Base-by-base conservation (phyloP, 53 echinoderm and acorn worm species). In the Echinometra lucunter region DNA sequence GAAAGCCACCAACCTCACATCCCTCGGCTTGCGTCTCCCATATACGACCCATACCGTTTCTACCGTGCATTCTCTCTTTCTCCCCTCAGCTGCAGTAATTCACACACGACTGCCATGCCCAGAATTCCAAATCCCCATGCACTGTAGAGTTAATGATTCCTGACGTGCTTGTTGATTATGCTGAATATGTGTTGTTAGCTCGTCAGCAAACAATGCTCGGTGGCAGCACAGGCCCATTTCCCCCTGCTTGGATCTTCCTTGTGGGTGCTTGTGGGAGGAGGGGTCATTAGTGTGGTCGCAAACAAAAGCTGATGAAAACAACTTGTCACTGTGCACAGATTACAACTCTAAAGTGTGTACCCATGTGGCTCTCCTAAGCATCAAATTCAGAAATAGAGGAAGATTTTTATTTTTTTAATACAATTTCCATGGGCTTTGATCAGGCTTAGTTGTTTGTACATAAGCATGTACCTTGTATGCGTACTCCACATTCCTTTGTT, bases 111-210 rank as follows among this genome's bases (percentile, higher is more conserved):
- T 45, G n/a, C 91, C 70, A 67, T 91, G 91, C 91, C 42, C 45
- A 91, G 69, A 44, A 91, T 91, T 47, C 91, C 91, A 66, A 23
- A 91, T 91, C 69, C 91, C 91, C 91, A 66, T 67, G 91, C 91
- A 69, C 66, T 45, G 69, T 27, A 4, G 60, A 67, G 66, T 66
- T 69, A 91, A 91, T 91, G 91, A 91, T 45, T 91, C 91, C 42
- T 91, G 91, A 91, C 91, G 23, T 70, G 89, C 38, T 60, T 90
- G 90, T 90, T 63, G 90, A 90, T 90, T 90, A 60, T 58, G 90
- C 90, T 90, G 90, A 90, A 90, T 90, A 90, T 63, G 42, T 60
- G 90, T 90, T 90, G 58, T 58, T 63, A 16, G 35, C 37, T 40
- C 6, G 90, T 34, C 60, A 32, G 38, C 90, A 90, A 90, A 60